Conservation (phyloP, 1,140 invertebrate genomes). For the Rhyacophila brunnea region DNA sequence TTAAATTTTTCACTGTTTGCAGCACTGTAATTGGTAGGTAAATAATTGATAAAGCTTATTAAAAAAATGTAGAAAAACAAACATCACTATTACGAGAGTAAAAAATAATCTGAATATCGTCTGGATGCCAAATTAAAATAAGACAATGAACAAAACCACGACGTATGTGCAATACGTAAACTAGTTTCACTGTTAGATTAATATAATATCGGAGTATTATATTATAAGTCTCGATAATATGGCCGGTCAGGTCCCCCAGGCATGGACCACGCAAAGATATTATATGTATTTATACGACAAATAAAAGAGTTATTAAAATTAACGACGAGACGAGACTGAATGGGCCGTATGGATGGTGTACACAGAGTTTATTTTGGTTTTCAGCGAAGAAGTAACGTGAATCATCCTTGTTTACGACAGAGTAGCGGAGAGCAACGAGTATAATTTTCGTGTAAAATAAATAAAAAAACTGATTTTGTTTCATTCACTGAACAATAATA, state of each 20-base stretch:
- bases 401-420: constrained; percentile 22
- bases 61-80: too few relatives aligned
- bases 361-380: constrained; percentile 26
- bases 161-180: too few relatives aligned
- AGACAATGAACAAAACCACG: too few relatives aligned
- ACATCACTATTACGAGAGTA: too few relatives aligned
- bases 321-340: not conserved
- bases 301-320: constrained; percentile 3
- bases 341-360: not conserved
- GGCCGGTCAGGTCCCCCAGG: not conserved
- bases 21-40: too few relatives aligned
- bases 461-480: not conserved
- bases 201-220: too few relatives aligned
- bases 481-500: not conserved
- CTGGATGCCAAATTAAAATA: too few relatives aligned
- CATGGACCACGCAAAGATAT: not conserved
- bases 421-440: not conserved
- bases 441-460: not conserved
- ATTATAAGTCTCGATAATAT: too few relatives aligned
- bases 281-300: constrained; percentile 1
- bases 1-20: too few relatives aligned
- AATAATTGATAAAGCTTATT: too few relatives aligned
- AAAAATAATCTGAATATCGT: too few relatives aligned
- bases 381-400: constrained; percentile 13
- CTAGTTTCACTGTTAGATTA: too few relatives aligned